These are phyloP conservation scores for Orchestes rusci DNA, from an alignment of 2,888 invertebrate genomes.

Conservation along the genomic window DNA sequence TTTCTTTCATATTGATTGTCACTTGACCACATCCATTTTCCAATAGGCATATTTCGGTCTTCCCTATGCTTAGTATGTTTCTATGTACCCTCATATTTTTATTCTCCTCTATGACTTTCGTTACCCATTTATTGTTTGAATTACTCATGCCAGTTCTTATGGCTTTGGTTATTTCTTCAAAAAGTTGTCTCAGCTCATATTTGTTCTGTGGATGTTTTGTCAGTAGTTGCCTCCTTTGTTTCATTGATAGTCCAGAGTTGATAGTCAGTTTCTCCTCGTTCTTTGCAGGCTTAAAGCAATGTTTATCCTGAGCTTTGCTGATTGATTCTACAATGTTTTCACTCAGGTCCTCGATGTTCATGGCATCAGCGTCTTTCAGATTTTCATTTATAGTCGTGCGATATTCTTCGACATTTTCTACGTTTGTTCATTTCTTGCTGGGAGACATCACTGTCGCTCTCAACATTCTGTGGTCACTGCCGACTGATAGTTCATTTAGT, in stretches of 20 bases:
- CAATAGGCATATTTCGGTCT: conserved; percentile 1
- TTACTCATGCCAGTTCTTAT: too few relatives aligned
- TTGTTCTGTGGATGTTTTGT: conserved; percentile 1
- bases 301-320: not conserved
- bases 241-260: conserved; percentile 1
- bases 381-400: too few relatives aligned
- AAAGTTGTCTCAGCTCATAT: too few relatives aligned
- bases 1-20: conserved; percentile 5
- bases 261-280: conserved; percentile 5
- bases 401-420: too few relatives aligned
- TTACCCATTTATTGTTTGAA: too few relatives aligned
- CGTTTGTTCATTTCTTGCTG: not conserved
- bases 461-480: conserved; percentile 3
- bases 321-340: conserved; percentile 4
- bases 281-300: conserved; percentile 1
- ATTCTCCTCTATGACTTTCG: not conserved
- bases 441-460: not conserved
- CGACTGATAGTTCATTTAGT: not conserved
- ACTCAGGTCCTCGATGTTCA: too few relatives aligned
- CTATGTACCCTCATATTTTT: not conserved
- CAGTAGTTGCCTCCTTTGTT: not conserved
- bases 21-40: conserved; percentile 8
- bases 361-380: too few relatives aligned
- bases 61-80: not conserved
- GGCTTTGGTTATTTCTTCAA: too few relatives aligned